phyloP scores from a whole-genome alignment of 2,888 invertebrate genomes.

The Ichneumoninae sp. region DNA sequence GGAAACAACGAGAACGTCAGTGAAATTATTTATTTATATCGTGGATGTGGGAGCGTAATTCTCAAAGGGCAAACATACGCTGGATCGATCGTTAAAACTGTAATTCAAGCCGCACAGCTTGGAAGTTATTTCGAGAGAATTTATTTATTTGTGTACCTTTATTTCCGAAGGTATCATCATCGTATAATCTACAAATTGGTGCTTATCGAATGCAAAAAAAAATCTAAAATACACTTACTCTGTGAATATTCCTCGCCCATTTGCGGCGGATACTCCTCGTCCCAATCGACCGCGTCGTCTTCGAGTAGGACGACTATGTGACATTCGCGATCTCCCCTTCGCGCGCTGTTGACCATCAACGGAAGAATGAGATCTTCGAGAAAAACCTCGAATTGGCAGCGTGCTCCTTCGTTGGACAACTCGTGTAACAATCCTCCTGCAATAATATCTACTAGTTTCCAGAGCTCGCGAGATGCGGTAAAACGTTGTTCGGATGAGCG shows the following conservation, averaged over 20 bases:
- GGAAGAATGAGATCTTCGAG: slow-evolving; percentile 98
- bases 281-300: slow-evolving; percentile 99
- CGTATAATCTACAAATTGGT: not conserved
- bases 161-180: not conserved
- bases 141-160: not conserved
- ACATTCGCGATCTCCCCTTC: slow-evolving; percentile 98
- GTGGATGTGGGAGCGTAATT: not conserved
- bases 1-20: slow-evolving; percentile 74
- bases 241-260: slow-evolving; percentile 99
- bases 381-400: slow-evolving; percentile 98
- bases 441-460: slow-evolving; percentile 69
- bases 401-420: slow-evolving; percentile 99
- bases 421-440: slow-evolving; percentile 97
- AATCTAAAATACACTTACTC: slow-evolving; percentile 86
- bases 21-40: slow-evolving; percentile 3
- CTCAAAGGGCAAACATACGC: slow-evolving; percentile 3
- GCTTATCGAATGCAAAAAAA: not conserved
- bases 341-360: slow-evolving; percentile 96
- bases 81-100: slow-evolving; percentile 17
- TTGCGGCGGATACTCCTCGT: slow-evolving; percentile 99
- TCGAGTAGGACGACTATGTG: slow-evolving; percentile 98
- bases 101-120: not conserved
- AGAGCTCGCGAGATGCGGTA: slow-evolving; percentile 4
- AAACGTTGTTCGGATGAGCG: not conserved
- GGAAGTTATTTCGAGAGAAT: not conserved